phyloP scores from a whole-genome alignment of 2,797 vertebrate species.

The Octomys mimax region DNA sequence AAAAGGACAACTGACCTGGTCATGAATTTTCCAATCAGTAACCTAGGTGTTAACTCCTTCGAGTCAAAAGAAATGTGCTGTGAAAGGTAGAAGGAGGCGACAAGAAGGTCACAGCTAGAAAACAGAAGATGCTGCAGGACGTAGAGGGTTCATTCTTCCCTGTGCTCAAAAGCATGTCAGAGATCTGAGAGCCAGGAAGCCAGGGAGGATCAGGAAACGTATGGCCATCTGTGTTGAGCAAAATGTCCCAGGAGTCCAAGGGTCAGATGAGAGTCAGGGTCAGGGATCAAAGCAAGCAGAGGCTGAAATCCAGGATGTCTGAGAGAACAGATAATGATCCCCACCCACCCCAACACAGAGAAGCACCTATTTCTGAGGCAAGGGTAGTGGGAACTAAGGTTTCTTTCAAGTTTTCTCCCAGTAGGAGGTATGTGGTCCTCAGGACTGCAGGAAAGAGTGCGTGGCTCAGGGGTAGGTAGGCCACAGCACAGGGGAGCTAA shows the following conservation, averaged over 20 bases:
- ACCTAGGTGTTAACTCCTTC: neutral
- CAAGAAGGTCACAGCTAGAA: conserved; percentile 26
- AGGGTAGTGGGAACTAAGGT: neutral
- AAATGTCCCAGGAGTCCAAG: neutral
- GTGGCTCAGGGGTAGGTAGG: neutral
- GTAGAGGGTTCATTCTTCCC: conserved; percentile 29
- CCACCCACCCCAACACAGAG: neutral
- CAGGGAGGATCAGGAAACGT: conserved; percentile 63
- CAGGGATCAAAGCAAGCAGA: conserved; percentile 70
- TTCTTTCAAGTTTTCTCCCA: conserved; percentile 52
- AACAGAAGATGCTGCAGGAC: conserved; percentile 51
- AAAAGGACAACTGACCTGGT: conserved; percentile 46
- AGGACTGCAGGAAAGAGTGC: neutral
- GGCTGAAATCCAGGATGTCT: conserved; percentile 72
- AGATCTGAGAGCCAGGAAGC: conserved; percentile 66
- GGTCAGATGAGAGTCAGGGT: conserved; percentile 26
- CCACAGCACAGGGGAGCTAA: neutral
- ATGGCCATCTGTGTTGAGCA: neutral
- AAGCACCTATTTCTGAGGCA: conserved; percentile 1
- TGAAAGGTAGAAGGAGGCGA: neutral
- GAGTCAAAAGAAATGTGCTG: neutral
- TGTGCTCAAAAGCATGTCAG: conserved; percentile 52
- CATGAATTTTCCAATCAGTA: neutral
- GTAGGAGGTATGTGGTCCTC: neutral
- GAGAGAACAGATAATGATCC: conserved; percentile 59